Evolutionary conservation across 2,113 vertebrate genomes (phyloP), one percentile per base, ranked within the genome.

Genomic region (Herpetotheres cachinnans): DNA sequence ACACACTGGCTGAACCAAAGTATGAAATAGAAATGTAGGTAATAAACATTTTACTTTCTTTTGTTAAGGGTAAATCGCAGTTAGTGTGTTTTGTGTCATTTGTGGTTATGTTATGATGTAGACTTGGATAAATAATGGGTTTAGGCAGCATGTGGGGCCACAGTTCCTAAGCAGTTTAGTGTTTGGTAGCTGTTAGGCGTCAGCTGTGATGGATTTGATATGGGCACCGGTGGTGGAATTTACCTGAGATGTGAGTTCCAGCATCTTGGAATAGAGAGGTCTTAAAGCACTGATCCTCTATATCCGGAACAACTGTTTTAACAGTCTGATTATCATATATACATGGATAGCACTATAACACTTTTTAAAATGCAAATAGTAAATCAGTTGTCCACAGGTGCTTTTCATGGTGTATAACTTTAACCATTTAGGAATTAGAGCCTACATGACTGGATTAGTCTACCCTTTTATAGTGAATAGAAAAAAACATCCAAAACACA

Each of bases 161-260:
- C 22, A 36, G 5, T 7, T 82, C 10, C 19, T 49, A 49, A 61
- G 30, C 4, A 72, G 3, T 54, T 92, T 38, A 38, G 22, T 46
- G 32, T 65, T 77, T 85, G 52, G 21, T 72, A 67, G 47, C 17
- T 82, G 17, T 32, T 81, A 80, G 30, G 14, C 20, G 29, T 54
- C 38, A 92, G 22, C 10, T 40, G 27, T 36, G 25, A 10, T 62
- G 26, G 22, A 74, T 85, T 67, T 78, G 13, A 59, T 32, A 62
- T 0, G 6, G 29, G 13, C n/a, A 71, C 0, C 1, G 7, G 9
- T 24, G 29, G 54, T 82, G 29, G 17, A 70, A 38, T 63, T 87
- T 70, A 78, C 17, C 13, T 46, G 32, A 71, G 34, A 55, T 0
- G 2, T 5, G 7, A 67, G 9, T 79, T 88, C 24, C 32, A 93